A percentile compares a stretch with the other conserved stretches of the same genome.
phyloP scores from a whole-genome alignment of 2,888 invertebrate species.

The Pediacus dermestoides region DNA sequence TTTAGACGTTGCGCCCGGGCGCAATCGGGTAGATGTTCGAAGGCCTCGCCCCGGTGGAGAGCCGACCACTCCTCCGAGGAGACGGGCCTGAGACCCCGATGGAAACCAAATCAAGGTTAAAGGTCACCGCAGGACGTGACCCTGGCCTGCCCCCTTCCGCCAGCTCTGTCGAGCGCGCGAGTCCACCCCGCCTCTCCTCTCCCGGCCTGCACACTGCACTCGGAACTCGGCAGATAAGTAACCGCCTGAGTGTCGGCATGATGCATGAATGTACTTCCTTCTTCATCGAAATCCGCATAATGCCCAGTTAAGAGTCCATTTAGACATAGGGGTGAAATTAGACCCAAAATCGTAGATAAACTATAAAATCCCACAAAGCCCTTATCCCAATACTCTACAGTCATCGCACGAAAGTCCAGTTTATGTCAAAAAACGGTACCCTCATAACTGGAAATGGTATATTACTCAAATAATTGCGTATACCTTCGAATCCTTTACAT shows the following conservation, averaged over 20 bases:
- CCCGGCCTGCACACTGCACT: constrained; percentile 39
- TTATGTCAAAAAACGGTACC: too few species aligned
- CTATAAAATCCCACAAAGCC: too few species aligned
- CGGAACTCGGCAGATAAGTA: constrained; percentile 44
- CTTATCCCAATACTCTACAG: too few species aligned
- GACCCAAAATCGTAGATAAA: too few species aligned
- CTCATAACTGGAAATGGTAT: too few species aligned
- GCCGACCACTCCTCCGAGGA: constrained; percentile 33
- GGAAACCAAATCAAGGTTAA: constrained; percentile 79
- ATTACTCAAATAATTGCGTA: too few species aligned
- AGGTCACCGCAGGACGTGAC: constrained; percentile 72
- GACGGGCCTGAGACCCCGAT: constrained; percentile 62
- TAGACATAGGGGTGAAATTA: too few species aligned
- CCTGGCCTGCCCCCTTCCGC: constrained; percentile 55
- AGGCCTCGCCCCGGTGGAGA: constrained; percentile 30
- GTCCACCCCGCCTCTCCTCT: constrained; percentile 36
- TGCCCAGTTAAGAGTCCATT: too few species aligned
- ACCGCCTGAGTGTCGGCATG: constrained; percentile 43
- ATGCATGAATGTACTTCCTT: constrained; percentile 37
- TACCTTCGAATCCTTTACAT: too few species aligned
- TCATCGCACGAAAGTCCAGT: too few species aligned
- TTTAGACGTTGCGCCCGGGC: constrained; percentile 36
- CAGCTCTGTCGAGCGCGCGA: constrained; percentile 47
- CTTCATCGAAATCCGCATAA: too few species aligned
- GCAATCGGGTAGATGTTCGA: constrained; percentile 24